Evolutionary conservation across 2,888 invertebrate genomes (phyloP), one percentile per base, ranked within the genome.

Genomic region (Rhamphomyia laevipes): DNA sequence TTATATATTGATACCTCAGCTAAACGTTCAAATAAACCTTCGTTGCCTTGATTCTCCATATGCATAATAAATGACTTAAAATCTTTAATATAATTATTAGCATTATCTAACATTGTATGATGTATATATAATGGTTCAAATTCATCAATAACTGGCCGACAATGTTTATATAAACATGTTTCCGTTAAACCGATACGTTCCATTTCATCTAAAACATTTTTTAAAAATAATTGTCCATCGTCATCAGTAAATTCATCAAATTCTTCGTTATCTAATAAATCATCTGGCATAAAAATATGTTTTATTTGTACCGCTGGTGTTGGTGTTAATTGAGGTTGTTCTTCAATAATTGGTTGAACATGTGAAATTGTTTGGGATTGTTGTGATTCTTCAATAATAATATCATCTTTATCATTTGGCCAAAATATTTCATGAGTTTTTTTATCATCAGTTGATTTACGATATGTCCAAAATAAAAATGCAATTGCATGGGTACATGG

Each of bases 91-190:
- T 61, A 62, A 49, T 64, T 63, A n/a, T 67, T 65, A 1, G 56
- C 51, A 1, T 63, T 56, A 51, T 65, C 63, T 7, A 69, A 50
- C 51, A 69, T 54, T 4, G 63, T 62, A 49, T 69, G 67, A 49
- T 69, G 68, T 27, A 69, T 57, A 16, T 64, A 64, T 4, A 68
- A 51, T 0, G 66, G 56, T 47, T 69, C 68, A 37, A 67, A 69
- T 42, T 68, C 68, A 42, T 68, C 67, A 17, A 56, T 55, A 3
- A 62, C 60, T 6, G 64, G 62, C 3, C 66, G 59, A 40, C 66
- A 67, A 47, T 69, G 69, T 2, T 65, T 62, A 47, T 64, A 68
- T 3, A 69, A 52, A 0, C 63, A 60, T 0, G 66, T 59, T 4
- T 67, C 67, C 0, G 62, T 60, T 1, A 67, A 57, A n/a, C 65